A percentile compares a stretch with the other conserved stretches of the same genome.
phyloP scores from a whole-genome alignment of 2,888 invertebrate species.

The Nemurella pictetii region DNA sequence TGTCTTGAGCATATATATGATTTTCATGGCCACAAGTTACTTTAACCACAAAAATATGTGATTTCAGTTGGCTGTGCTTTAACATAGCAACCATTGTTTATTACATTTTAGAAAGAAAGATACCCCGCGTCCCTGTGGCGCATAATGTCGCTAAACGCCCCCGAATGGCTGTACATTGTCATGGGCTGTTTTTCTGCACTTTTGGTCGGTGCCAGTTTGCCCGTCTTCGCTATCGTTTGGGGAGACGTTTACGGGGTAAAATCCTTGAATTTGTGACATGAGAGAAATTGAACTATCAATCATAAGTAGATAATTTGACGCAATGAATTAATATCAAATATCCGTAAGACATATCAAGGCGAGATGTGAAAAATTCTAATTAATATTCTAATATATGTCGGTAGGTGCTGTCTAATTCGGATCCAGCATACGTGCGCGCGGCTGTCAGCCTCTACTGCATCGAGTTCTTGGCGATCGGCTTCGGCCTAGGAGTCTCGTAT shows the following conservation, averaged over 20 bases:
- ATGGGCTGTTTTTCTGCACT: conserved; percentile 65
- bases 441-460: conserved; percentile 45
- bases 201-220: conserved; percentile 71
- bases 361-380: too few relatives aligned
- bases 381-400: too few relatives aligned
- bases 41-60: background rate
- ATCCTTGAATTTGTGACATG: background rate
- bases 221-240: conserved; percentile 50
- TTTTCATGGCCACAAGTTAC: too few relatives aligned
- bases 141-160: conserved; percentile 67
- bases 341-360: too few relatives aligned
- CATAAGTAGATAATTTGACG: background rate
- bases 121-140: conserved; percentile 55
- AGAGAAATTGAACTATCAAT: background rate
- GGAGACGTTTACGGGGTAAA: background rate
- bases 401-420: conserved; percentile 45
- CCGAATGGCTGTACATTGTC: conserved; percentile 70
- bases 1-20: background rate
- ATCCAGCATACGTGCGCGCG: conserved; percentile 44
- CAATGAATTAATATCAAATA: too few relatives aligned
- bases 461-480: conserved; percentile 47
- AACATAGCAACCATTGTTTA: background rate
- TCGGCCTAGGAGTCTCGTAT: conserved; percentile 46
- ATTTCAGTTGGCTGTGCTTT: background rate
- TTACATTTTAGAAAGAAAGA: conserved; percentile 28